phyloP scores from a whole-genome alignment of 2,113 vertebrate species.

The Arvicanthis niloticus region DNA sequence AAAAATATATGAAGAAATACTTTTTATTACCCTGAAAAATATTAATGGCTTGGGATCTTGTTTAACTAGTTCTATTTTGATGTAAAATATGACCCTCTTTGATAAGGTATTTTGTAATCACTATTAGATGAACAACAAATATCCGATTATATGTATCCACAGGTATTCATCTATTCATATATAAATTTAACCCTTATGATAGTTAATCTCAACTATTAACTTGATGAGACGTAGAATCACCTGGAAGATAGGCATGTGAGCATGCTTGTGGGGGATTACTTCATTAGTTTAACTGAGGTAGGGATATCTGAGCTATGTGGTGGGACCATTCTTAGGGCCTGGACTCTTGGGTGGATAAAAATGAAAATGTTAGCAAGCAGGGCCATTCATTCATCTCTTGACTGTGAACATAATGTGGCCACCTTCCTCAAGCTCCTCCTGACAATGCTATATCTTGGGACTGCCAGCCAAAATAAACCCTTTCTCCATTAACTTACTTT shows the following conservation, averaged over 20 bases:
- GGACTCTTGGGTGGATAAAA: not conserved
- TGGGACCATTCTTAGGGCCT: not conserved
- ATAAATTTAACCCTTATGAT: slow-evolving; percentile 26
- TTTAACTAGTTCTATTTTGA: not conserved
- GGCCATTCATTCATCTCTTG: no score
- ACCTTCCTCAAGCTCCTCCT: not conserved
- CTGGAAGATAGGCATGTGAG: not conserved
- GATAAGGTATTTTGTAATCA: slow-evolving; percentile 74
- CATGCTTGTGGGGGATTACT: not conserved
- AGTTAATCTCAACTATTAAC: not conserved
- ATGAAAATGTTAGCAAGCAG: not conserved
- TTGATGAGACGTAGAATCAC: not conserved
- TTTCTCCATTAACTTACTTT: not conserved
- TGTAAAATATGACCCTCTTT: slow-evolving; percentile 71
- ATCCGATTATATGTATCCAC: not conserved
- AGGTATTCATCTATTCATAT: slow-evolving; percentile 67
- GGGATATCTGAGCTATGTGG: not conserved
- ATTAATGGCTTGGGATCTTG: not conserved
- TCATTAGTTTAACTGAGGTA: not conserved
- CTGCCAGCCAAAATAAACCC: no score
- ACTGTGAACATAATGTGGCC: not conserved
- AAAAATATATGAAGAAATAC: not conserved
- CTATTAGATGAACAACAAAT: slow-evolving; percentile 60
- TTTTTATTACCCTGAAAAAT: not conserved
- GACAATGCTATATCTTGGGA: no score